Evolutionary conservation across 1,140 invertebrate genomes (phyloP).

Genomic region (Drosophila bifasciata): DNA sequence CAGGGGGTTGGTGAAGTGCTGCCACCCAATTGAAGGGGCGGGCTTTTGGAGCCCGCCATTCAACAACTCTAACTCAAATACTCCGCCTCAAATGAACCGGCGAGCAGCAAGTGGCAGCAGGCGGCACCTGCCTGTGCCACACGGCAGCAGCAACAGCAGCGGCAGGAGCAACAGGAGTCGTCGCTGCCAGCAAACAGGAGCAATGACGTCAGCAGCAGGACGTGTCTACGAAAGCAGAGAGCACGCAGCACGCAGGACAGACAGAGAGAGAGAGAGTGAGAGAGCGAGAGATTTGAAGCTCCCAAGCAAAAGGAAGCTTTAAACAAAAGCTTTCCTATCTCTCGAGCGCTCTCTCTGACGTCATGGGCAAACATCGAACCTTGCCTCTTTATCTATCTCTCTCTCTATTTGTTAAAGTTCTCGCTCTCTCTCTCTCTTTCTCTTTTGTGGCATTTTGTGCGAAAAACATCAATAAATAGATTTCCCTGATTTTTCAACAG

Average conservation of each 20-base stretch:
- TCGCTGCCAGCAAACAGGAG: slow-evolving; percentile 60
- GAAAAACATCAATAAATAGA: slow-evolving; percentile 84
- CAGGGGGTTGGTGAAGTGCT: slow-evolving; percentile 3
- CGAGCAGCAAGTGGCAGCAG: slow-evolving; percentile 53
- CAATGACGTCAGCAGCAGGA: slow-evolving; percentile 64
- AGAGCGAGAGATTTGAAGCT: neutral
- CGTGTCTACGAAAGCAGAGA: slow-evolving; percentile 5
- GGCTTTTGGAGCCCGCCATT: slow-evolving; percentile 62
- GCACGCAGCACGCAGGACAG: neutral
- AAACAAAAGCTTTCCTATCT: slow-evolving; percentile 3
- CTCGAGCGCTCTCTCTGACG: slow-evolving; percentile 24
- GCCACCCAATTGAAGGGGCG: slow-evolving; percentile 22
- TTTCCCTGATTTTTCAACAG: slow-evolving; percentile 84
- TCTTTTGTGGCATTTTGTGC: slow-evolving; percentile 12
- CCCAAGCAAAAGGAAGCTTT: neutral
- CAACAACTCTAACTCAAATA: slow-evolving; percentile 84
- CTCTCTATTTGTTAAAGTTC: neutral
- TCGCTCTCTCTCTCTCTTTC: neutral
- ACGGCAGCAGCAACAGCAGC: slow-evolving; percentile 8
- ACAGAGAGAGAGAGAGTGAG: neutral
- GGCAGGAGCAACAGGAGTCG: slow-evolving; percentile 71
- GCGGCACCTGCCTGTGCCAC: neutral
- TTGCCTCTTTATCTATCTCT: slow-evolving; percentile 19
- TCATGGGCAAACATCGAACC: slow-evolving; percentile 29
- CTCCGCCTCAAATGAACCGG: slow-evolving; percentile 82